phyloP scores from a whole-genome alignment of 1,140 invertebrate species.

The Drosophila parvula region DNA sequence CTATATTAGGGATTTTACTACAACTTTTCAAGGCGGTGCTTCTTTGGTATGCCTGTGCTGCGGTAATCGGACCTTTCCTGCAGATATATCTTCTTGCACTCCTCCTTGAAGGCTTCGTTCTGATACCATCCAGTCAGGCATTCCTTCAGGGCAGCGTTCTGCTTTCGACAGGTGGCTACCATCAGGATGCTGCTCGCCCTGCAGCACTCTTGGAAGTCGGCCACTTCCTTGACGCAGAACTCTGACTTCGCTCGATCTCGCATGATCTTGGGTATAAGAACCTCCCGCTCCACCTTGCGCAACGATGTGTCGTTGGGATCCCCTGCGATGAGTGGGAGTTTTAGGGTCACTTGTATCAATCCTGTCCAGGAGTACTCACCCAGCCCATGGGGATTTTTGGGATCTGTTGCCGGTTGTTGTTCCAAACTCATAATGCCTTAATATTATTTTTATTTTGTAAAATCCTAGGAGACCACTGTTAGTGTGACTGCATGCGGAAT shows the following conservation, averaged over 20 bases:
- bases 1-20: conserved; percentile 44
- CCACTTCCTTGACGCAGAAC: conserved; percentile 90
- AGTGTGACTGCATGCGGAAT: conserved; percentile 23
- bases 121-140: conserved; percentile 91
- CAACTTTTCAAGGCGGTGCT: conserved; percentile 83
- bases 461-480: conserved; percentile 24
- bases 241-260: conserved; percentile 90
- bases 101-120: conserved; percentile 89
- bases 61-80: conserved; percentile 92
- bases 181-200: conserved; percentile 88
- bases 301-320: conserved; percentile 93
- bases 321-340: conserved; percentile 85
- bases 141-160: conserved; percentile 88
- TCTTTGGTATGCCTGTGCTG: conserved; percentile 89
- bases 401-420: conserved; percentile 49
- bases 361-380: conserved; percentile 35
- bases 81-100: conserved; percentile 92
- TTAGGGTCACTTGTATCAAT: not conserved
- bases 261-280: conserved; percentile 94
- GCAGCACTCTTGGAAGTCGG: conserved; percentile 91
- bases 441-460: conserved; percentile 39
- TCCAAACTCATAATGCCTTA: conserved; percentile 52
- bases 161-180: conserved; percentile 89
- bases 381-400: conserved; percentile 75
- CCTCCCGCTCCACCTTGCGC: conserved; percentile 92